Evolutionary conservation across 2,888 invertebrate species (phyloP), one percentile per base, ranked within the genome.

Genomic region (Drosophila longiperda): DNA sequence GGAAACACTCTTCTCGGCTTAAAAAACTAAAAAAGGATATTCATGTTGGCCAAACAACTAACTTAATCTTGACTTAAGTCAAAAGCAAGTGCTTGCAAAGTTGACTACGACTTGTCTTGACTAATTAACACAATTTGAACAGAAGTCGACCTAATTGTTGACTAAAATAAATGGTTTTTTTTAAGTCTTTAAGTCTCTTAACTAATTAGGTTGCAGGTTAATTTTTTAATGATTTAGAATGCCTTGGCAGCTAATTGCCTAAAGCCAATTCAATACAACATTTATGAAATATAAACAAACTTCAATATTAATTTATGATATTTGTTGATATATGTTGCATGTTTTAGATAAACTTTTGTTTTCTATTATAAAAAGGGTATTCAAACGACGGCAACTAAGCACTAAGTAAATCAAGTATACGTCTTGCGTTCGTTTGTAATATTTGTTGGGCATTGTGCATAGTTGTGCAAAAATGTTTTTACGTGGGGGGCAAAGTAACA

Each of bases 331-430:
- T 15, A 48, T 26, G 20, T 48, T 26, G 15, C 15, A 26, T 12
- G 20, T 45, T 45, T 12, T 20, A 20, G 42, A 11, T 49, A 0
- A 3, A 23, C n/a, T 48, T 40, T n/a, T 12, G 26, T 17, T 26
- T 36, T 11, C 7, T 7, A 7, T 1, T 3, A 4, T 11, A n/a
- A 15, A 29, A 34, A 60, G 75, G 3, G 59, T 52, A 52, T 57
- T 42, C 33, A 50, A 55, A 54, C 12, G 23, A 38, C 59, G 55
- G 29, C 66, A 32, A 33, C 53, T 26, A 6, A 8, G 15, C 12
- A 50, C 17, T 17, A n/a, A 38, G 42, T 34, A 20, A 12, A 29
- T 40, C 50, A 49, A 69, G 78, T 73, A 81, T 79, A 69, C 78
- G 81, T 38, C 64, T 50, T 60, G 79, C 67, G 29, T n/a, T 34